Evolutionary conservation across 2,888 invertebrate genomes (phyloP).

Genomic region (Rhogogaster chlorosoma): DNA sequence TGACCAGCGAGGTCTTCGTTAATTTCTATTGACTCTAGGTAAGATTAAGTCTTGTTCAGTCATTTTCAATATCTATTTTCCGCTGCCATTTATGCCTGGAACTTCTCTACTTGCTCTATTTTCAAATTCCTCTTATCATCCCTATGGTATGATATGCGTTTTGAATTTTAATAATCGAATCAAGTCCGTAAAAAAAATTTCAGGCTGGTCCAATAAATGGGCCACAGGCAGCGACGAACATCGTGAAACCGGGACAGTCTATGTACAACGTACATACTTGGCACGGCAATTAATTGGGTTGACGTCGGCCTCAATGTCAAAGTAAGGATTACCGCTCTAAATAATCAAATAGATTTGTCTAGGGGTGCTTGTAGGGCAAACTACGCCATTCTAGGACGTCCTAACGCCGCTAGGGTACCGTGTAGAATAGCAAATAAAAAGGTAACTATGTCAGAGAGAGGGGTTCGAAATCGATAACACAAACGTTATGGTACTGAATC

Average conservation of each 20-base stretch:
- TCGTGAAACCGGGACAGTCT: background rate
- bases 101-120: background rate
- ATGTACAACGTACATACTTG: too few species aligned
- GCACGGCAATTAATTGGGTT: background rate
- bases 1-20: background rate
- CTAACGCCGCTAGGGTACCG: background rate
- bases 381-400: background rate
- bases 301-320: conserved; percentile 30
- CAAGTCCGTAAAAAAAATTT: background rate
- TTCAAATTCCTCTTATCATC: background rate
- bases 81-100: too few species aligned
- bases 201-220: background rate
- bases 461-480: conserved; percentile 6
- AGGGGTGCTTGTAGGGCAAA: conserved; percentile 43
- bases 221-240: too few species aligned
- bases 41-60: too few species aligned
- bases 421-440: background rate
- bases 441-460: background rate
- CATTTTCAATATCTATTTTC: too few species aligned
- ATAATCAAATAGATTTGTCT: conserved; percentile 56
- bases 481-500: background rate
- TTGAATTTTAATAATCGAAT: background rate
- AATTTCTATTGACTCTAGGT: background rate
- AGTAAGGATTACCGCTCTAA: conserved; percentile 55
- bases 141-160: background rate